Percentiles rank a stretch among this genome's conserved stretches.
Conservation (phyloP, 2,797 vertebrate genomes). For the Paguma larvata region DNA sequence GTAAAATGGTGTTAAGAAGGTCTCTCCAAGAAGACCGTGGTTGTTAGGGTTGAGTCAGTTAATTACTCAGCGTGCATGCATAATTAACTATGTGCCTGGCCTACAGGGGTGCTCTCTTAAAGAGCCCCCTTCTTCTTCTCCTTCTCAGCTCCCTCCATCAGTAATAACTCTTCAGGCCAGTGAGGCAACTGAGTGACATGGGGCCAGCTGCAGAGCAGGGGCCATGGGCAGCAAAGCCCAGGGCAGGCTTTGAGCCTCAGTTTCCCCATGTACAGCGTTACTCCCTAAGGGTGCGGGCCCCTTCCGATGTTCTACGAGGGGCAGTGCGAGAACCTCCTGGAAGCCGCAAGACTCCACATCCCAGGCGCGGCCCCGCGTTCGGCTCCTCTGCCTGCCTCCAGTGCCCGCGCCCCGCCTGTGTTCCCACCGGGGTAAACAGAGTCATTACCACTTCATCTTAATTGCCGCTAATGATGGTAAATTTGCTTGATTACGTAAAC, state of each 20-base stretch:
- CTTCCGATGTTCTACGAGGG: background rate
- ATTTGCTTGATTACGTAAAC: conserved; percentile 64
- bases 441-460: conserved; percentile 80
- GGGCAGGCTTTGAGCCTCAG: background rate
- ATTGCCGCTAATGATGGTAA: conserved; percentile 78
- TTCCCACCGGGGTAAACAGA: conserved; percentile 75
- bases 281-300: background rate
- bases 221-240: fast-evolving
- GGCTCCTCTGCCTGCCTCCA: background rate
- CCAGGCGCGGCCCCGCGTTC: background rate
- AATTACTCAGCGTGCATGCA: fast-evolving
- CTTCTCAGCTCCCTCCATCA: background rate
- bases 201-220: background rate
- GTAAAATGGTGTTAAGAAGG: background rate
- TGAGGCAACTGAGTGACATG: fast-evolving
- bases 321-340: background rate
- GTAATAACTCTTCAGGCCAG: background rate
- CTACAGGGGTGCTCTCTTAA: background rate
- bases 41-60: background rate
- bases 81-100: background rate
- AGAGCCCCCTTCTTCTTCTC: background rate
- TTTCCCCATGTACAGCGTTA: background rate
- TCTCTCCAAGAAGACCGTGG: background rate
- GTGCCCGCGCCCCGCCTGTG: background rate
- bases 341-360: background rate